Percentiles rank a stretch among this genome's conserved stretches.
Conservation (phyloP, 2,888 invertebrate genomes). For the Conops quadrifasciatus region DNA sequence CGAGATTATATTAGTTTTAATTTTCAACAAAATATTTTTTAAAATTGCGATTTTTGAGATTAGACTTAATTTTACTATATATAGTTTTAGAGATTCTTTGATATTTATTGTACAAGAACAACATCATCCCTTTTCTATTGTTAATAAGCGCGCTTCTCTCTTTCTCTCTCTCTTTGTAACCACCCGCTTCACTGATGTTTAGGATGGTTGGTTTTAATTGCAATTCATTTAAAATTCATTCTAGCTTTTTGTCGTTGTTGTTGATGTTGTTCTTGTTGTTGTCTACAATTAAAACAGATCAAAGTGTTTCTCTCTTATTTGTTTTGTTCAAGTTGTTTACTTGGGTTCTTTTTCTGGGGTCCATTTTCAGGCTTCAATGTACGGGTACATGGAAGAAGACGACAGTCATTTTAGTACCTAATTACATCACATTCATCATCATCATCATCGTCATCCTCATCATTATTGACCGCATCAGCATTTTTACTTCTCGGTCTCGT, state of each 20-base stretch:
- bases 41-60: too few species aligned
- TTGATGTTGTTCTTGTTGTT: neutral
- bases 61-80: too few species aligned
- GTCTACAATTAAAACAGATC: constrained; percentile 9
- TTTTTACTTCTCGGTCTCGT: too few species aligned
- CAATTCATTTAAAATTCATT: constrained; percentile 4
- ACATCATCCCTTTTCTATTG: too few species aligned
- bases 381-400: neutral
- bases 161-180: neutral
- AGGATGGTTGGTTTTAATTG: neutral
- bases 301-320: neutral
- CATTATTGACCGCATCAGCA: too few species aligned
- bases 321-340: neutral
- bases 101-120: too few species aligned
- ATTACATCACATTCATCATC: constrained; percentile 8
- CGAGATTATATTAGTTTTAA: too few species aligned
- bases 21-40: too few species aligned
- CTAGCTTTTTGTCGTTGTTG: too few species aligned
- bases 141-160: neutral
- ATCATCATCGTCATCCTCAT: too few species aligned
- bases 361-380: neutral
- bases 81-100: too few species aligned
- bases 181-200: neutral
- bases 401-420: neutral
- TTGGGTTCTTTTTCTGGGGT: neutral